These are phyloP conservation scores for Cottus gobio DNA, from an alignment of 2,113 vertebrate genomes.

Conservation along the genomic window DNA sequence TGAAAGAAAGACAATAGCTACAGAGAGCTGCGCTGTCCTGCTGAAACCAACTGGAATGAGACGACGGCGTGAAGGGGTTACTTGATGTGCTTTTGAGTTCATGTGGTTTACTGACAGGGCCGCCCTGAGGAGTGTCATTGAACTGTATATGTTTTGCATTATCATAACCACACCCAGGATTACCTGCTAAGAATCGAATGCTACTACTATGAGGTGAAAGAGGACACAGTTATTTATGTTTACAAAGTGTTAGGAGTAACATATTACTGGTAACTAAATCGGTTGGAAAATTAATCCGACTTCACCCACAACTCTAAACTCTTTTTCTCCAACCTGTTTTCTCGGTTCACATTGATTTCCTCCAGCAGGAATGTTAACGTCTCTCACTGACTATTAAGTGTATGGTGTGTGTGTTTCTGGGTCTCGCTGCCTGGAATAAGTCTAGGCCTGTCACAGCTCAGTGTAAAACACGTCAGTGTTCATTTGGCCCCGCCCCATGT, in stretches of 20 bases:
- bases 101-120: slow-evolving; percentile 10
- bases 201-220: slow-evolving; percentile 1
- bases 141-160: slow-evolving; percentile 29
- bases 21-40: background rate
- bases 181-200: slow-evolving; percentile 22
- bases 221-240: slow-evolving; percentile 37
- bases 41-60: background rate
- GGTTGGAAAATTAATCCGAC: slow-evolving; percentile 25
- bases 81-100: background rate
- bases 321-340: background rate
- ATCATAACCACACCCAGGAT: slow-evolving; percentile 22
- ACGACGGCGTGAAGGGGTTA: background rate
- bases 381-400: slow-evolving; percentile 24
- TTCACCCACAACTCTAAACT: background rate
- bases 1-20: slow-evolving; percentile 8
- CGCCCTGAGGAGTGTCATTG: slow-evolving; percentile 1
- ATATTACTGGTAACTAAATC: background rate
- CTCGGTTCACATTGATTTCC: slow-evolving; percentile 5
- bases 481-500: slow-evolving; percentile 27
- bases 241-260: background rate
- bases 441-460: slow-evolving; percentile 43
- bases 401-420: slow-evolving; percentile 26
- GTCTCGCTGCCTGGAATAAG: slow-evolving; percentile 29
- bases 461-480: slow-evolving; percentile 18
- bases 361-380: slow-evolving; percentile 6